These are phyloP conservation scores for Apolygus lucorum DNA, from an alignment of 1,140 invertebrate species.

Conservation along the genomic window DNA sequence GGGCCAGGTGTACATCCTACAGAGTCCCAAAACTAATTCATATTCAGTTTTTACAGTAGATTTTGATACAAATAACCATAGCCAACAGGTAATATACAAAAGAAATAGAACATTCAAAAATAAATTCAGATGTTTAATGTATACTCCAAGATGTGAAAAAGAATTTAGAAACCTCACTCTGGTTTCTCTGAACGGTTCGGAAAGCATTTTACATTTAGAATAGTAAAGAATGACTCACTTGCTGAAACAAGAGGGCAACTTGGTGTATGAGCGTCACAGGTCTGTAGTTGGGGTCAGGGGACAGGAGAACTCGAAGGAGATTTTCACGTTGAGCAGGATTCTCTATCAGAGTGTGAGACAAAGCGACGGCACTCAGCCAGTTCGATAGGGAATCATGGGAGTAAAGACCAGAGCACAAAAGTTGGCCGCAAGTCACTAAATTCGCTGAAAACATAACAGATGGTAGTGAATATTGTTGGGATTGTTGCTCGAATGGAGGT, in stretches of 20 bases:
- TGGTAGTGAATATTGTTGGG: too few relatives aligned
- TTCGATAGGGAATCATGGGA: slow-evolving; percentile 86
- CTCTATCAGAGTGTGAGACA: slow-evolving; percentile 85
- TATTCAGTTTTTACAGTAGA: too few relatives aligned
- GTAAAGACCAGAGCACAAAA: slow-evolving; percentile 91
- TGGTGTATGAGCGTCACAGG: slow-evolving; percentile 84
- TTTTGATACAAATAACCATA: too few relatives aligned
- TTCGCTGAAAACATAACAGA: slow-evolving; percentile 36
- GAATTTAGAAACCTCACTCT: too few relatives aligned
- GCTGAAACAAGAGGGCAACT: slow-evolving; percentile 72
- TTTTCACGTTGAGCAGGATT: slow-evolving; percentile 85
- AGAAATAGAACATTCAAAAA: too few relatives aligned
- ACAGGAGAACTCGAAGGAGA: slow-evolving; percentile 81
- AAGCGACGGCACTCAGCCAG: slow-evolving; percentile 89
- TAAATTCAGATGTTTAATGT: too few relatives aligned
- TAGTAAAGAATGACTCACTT: slow-evolving; percentile 40
- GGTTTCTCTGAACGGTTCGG: too few relatives aligned
- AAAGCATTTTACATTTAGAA: background rate
- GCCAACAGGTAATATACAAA: too few relatives aligned
- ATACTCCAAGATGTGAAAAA: too few relatives aligned
- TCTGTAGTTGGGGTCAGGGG: slow-evolving; percentile 65
- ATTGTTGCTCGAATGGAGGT: too few relatives aligned
- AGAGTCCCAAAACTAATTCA: too few relatives aligned
- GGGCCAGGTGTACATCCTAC: too few relatives aligned
- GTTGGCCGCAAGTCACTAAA: slow-evolving; percentile 60